phyloP scores from a whole-genome alignment of 2,888 invertebrate species.

The Caenorhabditis wallacei region DNA sequence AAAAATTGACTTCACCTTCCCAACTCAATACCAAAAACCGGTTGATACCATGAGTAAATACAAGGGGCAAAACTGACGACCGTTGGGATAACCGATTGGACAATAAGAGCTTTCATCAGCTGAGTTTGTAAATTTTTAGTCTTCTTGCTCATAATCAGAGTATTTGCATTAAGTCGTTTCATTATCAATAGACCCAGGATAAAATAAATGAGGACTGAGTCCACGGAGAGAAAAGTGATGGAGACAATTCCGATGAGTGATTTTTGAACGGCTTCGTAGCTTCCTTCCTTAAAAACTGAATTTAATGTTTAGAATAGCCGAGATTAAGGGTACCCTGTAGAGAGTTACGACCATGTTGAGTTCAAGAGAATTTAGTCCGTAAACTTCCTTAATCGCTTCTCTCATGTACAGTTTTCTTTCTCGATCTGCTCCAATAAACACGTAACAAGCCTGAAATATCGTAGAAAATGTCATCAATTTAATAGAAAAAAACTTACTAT shows the following conservation, averaged over 20 bases:
- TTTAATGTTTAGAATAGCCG: background rate
- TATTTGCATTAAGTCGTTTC: constrained; percentile 16
- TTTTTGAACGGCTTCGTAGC: background rate
- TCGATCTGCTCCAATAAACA: too few species aligned
- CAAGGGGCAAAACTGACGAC: constrained; percentile 39
- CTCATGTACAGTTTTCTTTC: too few species aligned
- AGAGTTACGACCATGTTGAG: too few species aligned
- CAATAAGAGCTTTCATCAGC: constrained; percentile 34
- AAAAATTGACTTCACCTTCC: constrained; percentile 13
- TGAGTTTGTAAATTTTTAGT: constrained; percentile 33
- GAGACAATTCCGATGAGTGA: constrained; percentile 38
- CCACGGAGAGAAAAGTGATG: constrained; percentile 4
- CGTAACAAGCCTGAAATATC: too few species aligned
- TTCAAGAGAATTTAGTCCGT: too few species aligned
- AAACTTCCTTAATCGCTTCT: too few species aligned
- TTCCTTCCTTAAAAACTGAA: constrained; percentile 44
- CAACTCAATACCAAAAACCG: constrained; percentile 20
- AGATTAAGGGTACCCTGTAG: too few species aligned
- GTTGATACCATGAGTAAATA: constrained; percentile 33
- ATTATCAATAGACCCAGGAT: constrained; percentile 16
- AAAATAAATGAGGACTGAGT: background rate
- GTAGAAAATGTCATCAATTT: too few species aligned
- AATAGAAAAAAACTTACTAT: background rate
- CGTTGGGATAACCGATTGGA: constrained; percentile 27
- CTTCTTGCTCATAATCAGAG: constrained; percentile 28